These are phyloP conservation scores for Drosophila birchii DNA, from an alignment of 2,888 invertebrate genomes.

Conservation along the genomic window DNA sequence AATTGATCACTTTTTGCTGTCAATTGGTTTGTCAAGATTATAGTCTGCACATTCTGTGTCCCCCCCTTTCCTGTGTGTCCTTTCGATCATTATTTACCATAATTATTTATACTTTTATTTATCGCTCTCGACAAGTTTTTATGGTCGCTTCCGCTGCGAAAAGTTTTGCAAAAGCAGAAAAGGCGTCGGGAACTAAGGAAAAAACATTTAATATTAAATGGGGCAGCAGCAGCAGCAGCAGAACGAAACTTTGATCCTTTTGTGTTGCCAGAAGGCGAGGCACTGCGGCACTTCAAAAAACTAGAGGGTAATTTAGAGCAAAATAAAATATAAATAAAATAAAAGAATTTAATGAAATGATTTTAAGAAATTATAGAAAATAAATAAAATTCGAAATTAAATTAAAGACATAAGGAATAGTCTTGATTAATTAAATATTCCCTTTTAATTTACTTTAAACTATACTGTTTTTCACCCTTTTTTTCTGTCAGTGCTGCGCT, in stretches of 20 bases:
- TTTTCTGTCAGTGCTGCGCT: neutral
- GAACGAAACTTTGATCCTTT: slow-evolving; percentile 52
- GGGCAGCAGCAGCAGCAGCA: slow-evolving; percentile 34
- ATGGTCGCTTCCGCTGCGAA: slow-evolving; percentile 33
- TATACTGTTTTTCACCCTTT: no score
- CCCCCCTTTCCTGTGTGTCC: neutral
- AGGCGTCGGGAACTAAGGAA: neutral
- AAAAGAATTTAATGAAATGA: neutral
- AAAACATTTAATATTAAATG: slow-evolving; percentile 63
- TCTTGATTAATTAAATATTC: neutral
- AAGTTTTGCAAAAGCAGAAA: slow-evolving; percentile 15
- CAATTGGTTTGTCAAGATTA: slow-evolving; percentile 16
- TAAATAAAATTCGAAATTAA: neutral
- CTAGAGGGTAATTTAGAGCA: neutral
- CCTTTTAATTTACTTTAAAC: neutral
- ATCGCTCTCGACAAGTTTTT: slow-evolving; percentile 44
- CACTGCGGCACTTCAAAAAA: neutral
- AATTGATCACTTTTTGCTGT: neutral
- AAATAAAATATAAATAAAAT: neutral
- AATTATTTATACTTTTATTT: slow-evolving; percentile 63
- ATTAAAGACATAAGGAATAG: neutral
- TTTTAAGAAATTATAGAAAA: neutral
- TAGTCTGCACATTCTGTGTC: no score
- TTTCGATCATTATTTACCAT: slow-evolving; percentile 51
- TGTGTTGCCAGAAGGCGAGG: slow-evolving; percentile 32